These are phyloP conservation scores for Empidonax traillii DNA, from an alignment of 2,113 vertebrate species.

Conservation along the genomic window DNA sequence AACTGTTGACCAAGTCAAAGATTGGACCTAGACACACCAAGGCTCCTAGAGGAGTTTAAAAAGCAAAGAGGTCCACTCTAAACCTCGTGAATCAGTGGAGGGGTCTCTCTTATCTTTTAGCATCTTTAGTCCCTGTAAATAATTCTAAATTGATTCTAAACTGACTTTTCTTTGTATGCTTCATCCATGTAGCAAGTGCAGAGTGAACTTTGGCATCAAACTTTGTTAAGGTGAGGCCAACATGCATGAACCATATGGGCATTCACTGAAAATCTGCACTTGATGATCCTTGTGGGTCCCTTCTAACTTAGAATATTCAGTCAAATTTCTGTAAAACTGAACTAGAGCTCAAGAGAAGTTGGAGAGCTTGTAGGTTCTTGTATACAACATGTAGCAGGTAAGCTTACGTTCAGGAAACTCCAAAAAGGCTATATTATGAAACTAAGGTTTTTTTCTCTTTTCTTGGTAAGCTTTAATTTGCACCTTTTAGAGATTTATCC, in stretches of 20 bases:
- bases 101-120: background rate
- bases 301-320: background rate
- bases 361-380: background rate
- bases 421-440: background rate
- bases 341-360: background rate
- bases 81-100: background rate
- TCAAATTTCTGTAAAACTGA: background rate
- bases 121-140: background rate
- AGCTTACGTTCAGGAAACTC: background rate
- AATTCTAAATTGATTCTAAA: background rate
- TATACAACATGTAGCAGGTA: fast-evolving
- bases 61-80: background rate
- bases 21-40: background rate
- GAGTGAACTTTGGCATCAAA: background rate
- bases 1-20: background rate
- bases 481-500: background rate
- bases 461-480: background rate
- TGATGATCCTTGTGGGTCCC: background rate
- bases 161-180: background rate
- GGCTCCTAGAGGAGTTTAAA: background rate
- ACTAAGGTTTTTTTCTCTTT: background rate
- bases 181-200: background rate
- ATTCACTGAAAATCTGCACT: background rate
- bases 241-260: background rate
- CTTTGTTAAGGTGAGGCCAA: background rate